These are phyloP conservation scores for Elachura formosa DNA, from an alignment of 2,113 vertebrate genomes.

Conservation along the genomic window DNA sequence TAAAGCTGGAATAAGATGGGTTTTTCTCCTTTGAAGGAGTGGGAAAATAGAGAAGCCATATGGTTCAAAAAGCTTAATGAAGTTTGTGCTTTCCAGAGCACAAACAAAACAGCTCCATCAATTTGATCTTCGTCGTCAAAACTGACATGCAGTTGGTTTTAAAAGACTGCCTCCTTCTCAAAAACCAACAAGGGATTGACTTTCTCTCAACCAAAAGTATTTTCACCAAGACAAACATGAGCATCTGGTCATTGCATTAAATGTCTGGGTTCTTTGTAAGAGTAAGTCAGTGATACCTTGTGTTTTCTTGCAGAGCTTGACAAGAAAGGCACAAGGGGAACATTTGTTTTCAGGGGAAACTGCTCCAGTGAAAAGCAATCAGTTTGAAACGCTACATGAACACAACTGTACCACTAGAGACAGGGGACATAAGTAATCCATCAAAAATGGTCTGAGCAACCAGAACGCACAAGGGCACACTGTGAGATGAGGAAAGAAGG, in stretches of 20 bases:
- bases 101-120: conserved; percentile 46
- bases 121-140: conserved; percentile 14
- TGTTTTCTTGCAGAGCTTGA: neutral
- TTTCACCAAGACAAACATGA: neutral
- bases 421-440: neutral
- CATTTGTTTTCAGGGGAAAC: conserved; percentile 5
- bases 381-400: neutral
- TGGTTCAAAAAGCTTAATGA: conserved; percentile 45
- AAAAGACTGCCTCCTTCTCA: conserved; percentile 8
- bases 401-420: neutral
- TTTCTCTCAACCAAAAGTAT: neutral
- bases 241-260: conserved; percentile 19
- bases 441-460: neutral
- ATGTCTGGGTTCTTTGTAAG: conserved; percentile 20
- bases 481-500: neutral
- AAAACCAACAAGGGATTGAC: conserved; percentile 40
- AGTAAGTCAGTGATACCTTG: neutral
- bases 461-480: neutral
- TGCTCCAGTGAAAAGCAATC: neutral
- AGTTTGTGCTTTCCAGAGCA: neutral
- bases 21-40: conserved; percentile 29
- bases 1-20: neutral
- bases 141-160: conserved; percentile 13
- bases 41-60: conserved; percentile 3
- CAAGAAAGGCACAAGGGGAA: conserved; percentile 1